Percentiles rank a stretch among this genome's conserved stretches.
Conservation (phyloP, 2,797 vertebrate species). For the Oreochromis mossambicus region DNA sequence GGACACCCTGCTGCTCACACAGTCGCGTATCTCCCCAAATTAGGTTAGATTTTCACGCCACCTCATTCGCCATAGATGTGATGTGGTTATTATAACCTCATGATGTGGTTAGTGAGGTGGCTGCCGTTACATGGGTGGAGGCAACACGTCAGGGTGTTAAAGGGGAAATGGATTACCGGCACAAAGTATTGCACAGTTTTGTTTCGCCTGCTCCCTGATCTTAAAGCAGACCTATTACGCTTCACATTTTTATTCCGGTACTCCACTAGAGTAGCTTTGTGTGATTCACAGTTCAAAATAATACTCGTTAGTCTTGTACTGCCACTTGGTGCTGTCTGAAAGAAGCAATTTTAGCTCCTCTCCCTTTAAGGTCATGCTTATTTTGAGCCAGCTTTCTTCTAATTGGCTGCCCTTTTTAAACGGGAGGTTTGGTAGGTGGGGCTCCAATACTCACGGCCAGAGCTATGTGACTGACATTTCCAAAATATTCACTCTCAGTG, state of each 20-base stretch:
- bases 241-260: not conserved
- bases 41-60: constrained; percentile 73
- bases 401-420: not conserved
- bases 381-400: not conserved
- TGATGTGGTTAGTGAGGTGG: constrained; percentile 68
- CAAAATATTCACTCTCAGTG: not conserved
- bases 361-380: not conserved
- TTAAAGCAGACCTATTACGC: not conserved
- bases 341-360: not conserved
- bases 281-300: not conserved
- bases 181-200: constrained; percentile 7
- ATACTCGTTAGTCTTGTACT: not conserved
- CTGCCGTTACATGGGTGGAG: constrained; percentile 54
- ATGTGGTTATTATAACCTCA: constrained; percentile 72
- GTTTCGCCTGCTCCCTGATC: constrained; percentile 1
- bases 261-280: not conserved
- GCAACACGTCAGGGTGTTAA: constrained; percentile 43
- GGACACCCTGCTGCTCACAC: constrained; percentile 66
- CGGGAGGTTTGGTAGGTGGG: not conserved
- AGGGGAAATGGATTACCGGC: constrained; percentile 41
- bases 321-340: not conserved
- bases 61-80: constrained; percentile 68
- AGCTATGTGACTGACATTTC: not conserved
- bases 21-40: constrained; percentile 69
- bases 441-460: not conserved